Base-by-base conservation (phyloP, 2,797 vertebrate species). In the Rhodeus uyekii region DNA sequence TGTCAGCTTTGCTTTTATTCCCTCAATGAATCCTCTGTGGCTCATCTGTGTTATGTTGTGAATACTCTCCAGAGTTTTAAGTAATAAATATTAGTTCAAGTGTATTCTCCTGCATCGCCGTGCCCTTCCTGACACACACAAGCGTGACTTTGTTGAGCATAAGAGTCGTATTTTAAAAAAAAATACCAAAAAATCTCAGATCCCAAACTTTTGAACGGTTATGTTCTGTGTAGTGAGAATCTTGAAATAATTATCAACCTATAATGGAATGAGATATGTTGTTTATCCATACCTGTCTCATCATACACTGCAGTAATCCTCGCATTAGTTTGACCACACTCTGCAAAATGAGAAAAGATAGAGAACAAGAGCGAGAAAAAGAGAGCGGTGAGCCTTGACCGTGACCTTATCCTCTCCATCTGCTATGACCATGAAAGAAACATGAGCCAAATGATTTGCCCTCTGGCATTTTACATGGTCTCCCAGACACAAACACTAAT, bases 281-380 rank as follows among this genome's bases (percentile, higher is more conserved):
- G 29, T 61, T 72, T 60, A 65, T 38, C 24, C 44, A 10, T 95
- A 99, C 98, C 96, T 99, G 98, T 93, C 96, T 96, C 90, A 98
- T 96, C 89, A 96, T 95, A 89, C 97, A 97, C 89, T 97, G 96
- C 0, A 99, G 95, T 85, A 99, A 88, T 0, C 97, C 96, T 78
- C 97, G 94, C 98, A 99, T 99, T 69, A 99, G 92, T 89, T 99
- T 99, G 89, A 99, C 98, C 88, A 99, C 97, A 0, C 96, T 99
- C 98, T 99, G 89, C n/a, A 89, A 32, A 78, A 85, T 77, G 86
- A 85, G 88, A 81, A 83, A 87, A 88, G 76, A 78, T n/a, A 82
- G 34, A 75, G 58, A 85, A 75, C 18, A 82, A 83, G 80, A 71
- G 63, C 86, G 87, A 90, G 69, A 84, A 55, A 85, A 61, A 82